Evolutionary conservation across 2,797 vertebrate species (phyloP).

Genomic region (Vultur gryphus): DNA sequence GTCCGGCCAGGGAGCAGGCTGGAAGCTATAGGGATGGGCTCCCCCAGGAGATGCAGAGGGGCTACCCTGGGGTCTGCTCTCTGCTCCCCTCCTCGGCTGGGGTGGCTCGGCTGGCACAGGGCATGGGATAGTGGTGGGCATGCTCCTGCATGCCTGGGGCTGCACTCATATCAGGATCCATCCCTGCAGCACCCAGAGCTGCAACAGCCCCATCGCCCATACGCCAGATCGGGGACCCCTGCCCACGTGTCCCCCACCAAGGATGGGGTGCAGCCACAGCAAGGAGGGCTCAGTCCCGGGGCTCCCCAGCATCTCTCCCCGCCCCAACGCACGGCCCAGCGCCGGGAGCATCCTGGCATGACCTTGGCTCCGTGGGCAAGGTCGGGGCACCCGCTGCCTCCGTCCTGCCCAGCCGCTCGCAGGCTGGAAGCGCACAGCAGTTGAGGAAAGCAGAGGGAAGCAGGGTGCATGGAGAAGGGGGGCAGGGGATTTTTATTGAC

Average conservation of each 20-base stretch:
- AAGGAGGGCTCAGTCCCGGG: accelerated
- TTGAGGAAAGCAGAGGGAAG: background rate
- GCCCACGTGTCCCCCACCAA: accelerated
- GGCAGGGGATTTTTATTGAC: constrained; percentile 66
- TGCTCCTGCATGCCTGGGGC: background rate
- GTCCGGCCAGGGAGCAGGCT: background rate
- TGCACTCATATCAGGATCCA: accelerated
- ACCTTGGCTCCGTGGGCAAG: background rate
- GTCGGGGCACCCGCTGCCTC: background rate
- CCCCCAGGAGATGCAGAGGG: background rate
- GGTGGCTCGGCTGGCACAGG: background rate
- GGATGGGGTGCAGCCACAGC: background rate
- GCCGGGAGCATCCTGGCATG: accelerated
- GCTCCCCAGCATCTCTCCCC: background rate
- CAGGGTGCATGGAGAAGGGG: background rate
- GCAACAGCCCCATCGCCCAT: accelerated
- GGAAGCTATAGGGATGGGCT: background rate
- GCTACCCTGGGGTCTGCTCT: background rate
- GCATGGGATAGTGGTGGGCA: background rate
- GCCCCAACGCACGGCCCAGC: accelerated
- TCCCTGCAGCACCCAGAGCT: background rate
- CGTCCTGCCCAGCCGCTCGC: background rate
- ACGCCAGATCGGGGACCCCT: accelerated
- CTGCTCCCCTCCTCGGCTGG: background rate
- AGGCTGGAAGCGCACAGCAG: background rate